Evolutionary conservation across 2,797 vertebrate genomes (phyloP).

Genomic region (Phoebastria nigripes): DNA sequence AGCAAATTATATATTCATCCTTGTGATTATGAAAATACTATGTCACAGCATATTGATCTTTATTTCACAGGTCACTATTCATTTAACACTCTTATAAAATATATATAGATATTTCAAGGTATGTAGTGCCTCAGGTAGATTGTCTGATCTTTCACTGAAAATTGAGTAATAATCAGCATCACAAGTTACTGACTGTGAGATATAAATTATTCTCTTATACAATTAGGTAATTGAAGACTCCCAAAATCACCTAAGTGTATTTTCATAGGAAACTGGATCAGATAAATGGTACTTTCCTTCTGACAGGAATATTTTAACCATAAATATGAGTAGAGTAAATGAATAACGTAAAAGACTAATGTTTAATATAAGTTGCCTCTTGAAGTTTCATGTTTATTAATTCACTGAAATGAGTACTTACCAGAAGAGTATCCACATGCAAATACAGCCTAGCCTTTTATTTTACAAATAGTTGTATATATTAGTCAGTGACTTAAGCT

Average conservation of each 20-base stretch:
- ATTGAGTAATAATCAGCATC: slow-evolving; percentile 66
- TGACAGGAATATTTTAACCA: slow-evolving; percentile 55
- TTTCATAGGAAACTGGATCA: slow-evolving; percentile 62
- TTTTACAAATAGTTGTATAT: not conserved
- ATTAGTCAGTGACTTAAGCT: not conserved
- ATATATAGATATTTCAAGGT: slow-evolving; percentile 57
- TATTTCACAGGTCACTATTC: slow-evolving; percentile 36
- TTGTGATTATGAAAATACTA: slow-evolving; percentile 54
- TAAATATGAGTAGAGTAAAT: slow-evolving; percentile 40
- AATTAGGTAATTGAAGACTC: slow-evolving; percentile 73
- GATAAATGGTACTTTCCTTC: slow-evolving; percentile 55
- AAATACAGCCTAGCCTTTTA: not conserved
- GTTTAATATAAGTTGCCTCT: slow-evolving; percentile 23
- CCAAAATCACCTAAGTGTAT: slow-evolving; percentile 63
- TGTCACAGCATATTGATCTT: slow-evolving; percentile 55
- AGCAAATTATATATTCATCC: slow-evolving; percentile 44
- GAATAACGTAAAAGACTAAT: slow-evolving; percentile 39
- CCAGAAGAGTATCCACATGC: not conserved
- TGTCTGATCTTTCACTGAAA: slow-evolving; percentile 61
- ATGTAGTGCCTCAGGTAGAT: not conserved
- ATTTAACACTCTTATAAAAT: slow-evolving; percentile 57
- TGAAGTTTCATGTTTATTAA: slow-evolving; percentile 44
- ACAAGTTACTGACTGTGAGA: slow-evolving; percentile 55
- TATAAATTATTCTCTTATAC: slow-evolving; percentile 70
- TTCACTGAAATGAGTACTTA: slow-evolving; percentile 28